phyloP scores from a whole-genome alignment of 2,888 invertebrate genomes.

The Acanthopleura granulata region DNA sequence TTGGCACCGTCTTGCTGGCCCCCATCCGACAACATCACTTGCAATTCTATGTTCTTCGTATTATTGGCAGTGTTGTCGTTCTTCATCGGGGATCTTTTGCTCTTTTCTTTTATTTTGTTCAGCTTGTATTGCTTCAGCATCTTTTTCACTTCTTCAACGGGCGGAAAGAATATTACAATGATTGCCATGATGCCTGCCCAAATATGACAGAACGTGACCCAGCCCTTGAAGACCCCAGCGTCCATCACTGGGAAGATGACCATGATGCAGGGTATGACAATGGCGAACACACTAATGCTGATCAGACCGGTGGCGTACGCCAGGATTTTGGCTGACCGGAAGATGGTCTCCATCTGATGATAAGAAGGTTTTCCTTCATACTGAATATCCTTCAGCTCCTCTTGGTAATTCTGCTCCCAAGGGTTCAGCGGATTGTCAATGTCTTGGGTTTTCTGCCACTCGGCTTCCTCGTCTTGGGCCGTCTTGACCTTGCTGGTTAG shows the following conservation, averaged over 20 bases:
- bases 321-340: conserved; percentile 7
- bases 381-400: conserved; percentile 9
- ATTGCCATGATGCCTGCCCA: conserved; percentile 61
- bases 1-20: not conserved
- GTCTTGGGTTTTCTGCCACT: conserved; percentile 45
- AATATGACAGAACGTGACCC: conserved; percentile 19
- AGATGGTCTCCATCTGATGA: not conserved
- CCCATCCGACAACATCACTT: conserved; percentile 1
- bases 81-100: conserved; percentile 22
- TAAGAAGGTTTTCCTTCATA: conserved; percentile 16
- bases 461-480: conserved; percentile 26
- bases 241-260: conserved; percentile 17
- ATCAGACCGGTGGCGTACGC: not conserved
- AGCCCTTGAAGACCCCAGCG: conserved; percentile 4
- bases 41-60: conserved; percentile 5
- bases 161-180: conserved; percentile 59
- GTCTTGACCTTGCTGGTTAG: conserved; percentile 18
- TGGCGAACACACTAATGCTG: not conserved
- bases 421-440: conserved; percentile 45
- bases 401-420: conserved; percentile 29
- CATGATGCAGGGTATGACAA: conserved; percentile 16
- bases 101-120: conserved; percentile 28
- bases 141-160: conserved; percentile 55
- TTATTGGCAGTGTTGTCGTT: conserved; percentile 34
- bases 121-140: conserved; percentile 53